Evolutionary conservation across 2,113 vertebrate species (phyloP), one percentile per base, ranked within the genome.

Genomic region (Patagioenas fasciata): DNA sequence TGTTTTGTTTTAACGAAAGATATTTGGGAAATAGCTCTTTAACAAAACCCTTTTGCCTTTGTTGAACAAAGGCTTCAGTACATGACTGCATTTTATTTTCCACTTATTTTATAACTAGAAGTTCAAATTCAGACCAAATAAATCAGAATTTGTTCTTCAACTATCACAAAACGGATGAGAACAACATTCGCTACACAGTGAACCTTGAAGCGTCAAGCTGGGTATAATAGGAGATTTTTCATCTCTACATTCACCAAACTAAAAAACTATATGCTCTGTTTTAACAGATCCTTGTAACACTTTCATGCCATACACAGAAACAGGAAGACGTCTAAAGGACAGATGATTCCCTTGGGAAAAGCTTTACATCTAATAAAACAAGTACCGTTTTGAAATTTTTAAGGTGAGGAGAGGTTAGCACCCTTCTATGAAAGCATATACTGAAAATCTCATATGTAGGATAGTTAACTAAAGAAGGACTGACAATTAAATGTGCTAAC

Each of bases 131-230:
- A 88, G 47, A 94, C 5, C 25, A 56, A 73, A n/a, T 80, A 96
- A 91, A 93, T 92, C 89, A 95, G 60, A 94, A 89, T 86, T 72
- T 54, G 5, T 8, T 85, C 48, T 86, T 79, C 71, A 31, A 6
- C n/a, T 87, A 44, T 58, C 26, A 36, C 24, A 81, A 87, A 89
- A 40, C 40, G 89, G 38, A 79, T 51, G 13, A 64, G 31, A 87
- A 65, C 11, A 75, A 19, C 14, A 60, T 66, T 71, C 85, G 19
- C 29, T 91, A 53, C 47, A 75, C 34, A 3, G n/a, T 94, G 65
- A 97, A 85, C 71, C 78, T 80, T 5, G 4, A 75, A 69, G 72
- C 83, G 74, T 93, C n/a, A 66, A 73, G 65, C 62, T 54, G 38
- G 28, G 8, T 89, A 1, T 75, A 74, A 54, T 40, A 91, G 40